Conservation (phyloP, 2,888 invertebrate species). For the Hemaris fuciformis region DNA sequence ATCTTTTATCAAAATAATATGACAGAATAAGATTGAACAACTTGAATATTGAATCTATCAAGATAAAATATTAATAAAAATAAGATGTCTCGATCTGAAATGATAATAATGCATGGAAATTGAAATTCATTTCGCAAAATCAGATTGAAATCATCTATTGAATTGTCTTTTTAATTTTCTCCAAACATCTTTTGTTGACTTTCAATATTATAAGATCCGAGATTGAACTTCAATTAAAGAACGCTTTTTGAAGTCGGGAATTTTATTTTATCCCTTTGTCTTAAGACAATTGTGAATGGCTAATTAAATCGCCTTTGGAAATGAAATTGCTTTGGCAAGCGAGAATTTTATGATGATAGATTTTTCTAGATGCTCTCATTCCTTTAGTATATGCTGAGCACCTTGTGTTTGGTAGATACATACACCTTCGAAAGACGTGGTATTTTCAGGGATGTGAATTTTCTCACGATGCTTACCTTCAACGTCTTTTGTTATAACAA, state of each 20-base stretch:
- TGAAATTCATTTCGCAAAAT: background rate
- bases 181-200: slow-evolving; percentile 7
- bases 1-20: no score
- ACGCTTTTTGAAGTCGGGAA: background rate
- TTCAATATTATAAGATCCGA: slow-evolving; percentile 4
- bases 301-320: background rate
- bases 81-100: background rate
- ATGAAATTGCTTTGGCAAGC: no score
- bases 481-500: no score
- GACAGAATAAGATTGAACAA: no score
- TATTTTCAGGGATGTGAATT: no score
- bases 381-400: no score
- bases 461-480: no score
- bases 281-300: background rate
- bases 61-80: background rate
- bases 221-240: slow-evolving; percentile 8
- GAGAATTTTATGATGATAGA: no score
- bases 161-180: background rate
- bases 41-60: no score
- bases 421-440: no score
- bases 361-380: no score
- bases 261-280: background rate
- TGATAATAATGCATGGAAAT: background rate
- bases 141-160: background rate
- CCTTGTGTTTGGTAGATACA: no score